Evolutionary conservation across 92 coral and sea anemone genomes (phyloP), one percentile per base, ranked within the genome.

Genomic region (Scolanthus callimorphus): DNA sequence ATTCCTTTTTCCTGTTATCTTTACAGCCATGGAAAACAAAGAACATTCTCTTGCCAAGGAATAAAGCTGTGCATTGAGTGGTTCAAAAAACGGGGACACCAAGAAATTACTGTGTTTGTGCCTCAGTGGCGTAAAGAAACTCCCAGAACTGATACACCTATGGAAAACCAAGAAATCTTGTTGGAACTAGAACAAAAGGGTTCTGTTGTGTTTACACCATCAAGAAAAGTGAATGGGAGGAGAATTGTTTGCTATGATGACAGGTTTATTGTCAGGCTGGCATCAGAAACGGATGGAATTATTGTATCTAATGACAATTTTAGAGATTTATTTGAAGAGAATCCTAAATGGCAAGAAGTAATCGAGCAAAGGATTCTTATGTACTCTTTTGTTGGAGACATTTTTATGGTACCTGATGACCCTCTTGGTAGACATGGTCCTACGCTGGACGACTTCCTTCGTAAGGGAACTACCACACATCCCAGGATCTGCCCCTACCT

Each of bases 191-290:
- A 94, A 46, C 77, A 73, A 8, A 84, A 94, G 17, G 65, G 96
- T 0, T 70, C 63, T 41, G 71, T 94, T 19, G 88, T 86, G 3
- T 84, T 84, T 50, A 94, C 99, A 2, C 99, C 99, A n/a, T 94
- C 99, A 0, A 84, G 99, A 51, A 71, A 61, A 58, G 83, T 94
- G 4, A 94, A 94, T 53, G 99, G 99, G 1, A 59, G 99, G 1
- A 73, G 99, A 11, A 94, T 94, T 57, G 99, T 94, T 11, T 94
- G 99, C 43, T 94, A 94, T 49, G 99, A 94, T 81, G 99, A 94
- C 57, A 67, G 99, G 15, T 94, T 89, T 39, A 69, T 94, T 58
- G 62, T 94, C 17, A 82, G 71, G 13, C 97, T 94, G 23, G 99
- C 99, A 0, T 83, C 86, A 0, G 91, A 85, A 39, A 90, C 89